Base-by-base conservation (phyloP, 1,140 invertebrate genomes). In the Ectropis grisescens region DNA sequence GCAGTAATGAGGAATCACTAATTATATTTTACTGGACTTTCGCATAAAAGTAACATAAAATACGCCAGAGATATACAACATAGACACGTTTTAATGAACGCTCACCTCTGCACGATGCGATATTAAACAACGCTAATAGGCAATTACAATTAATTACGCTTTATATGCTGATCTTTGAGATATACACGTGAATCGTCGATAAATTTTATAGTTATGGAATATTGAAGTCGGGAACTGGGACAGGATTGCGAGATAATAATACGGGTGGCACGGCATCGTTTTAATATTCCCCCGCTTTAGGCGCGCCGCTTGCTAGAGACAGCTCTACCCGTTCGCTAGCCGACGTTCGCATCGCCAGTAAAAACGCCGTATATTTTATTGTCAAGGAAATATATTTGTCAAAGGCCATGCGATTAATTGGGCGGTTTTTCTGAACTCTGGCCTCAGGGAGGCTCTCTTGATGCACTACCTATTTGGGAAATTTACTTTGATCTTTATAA, bases 21-120 rank as follows among this genome's bases (percentile, higher is more conserved):
- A 80, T 76, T 80, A 80, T 74, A 75, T 80, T 80, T 80, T 76
- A 80, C 71, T 75, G 71, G 68, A 75, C 75, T 75, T 50, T 57
- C 69, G 49, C 58, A 69, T 62, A 55, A 59, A 61, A 75, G 47
- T 58, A 60, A 62, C 61, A 54, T 59, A 65, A 59, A 62, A 66
- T 65, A 59, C 51, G 14, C 29, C 15, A 32, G 24, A 46, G 33
- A 30, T 31, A 25, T 16, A 37, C 30, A 27, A 11, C 16, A 10
- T 36, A 13, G 12, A 27, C 16, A 29, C 12, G 9, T 35, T 35
- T 34, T 35, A 25, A 16, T 26, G 10, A 32, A 22, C 10, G 9
- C 16, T 29, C 10, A 27, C 16, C 16, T 29, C 8, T 35, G 31
- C 40, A 36, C 13, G 15, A 31, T 42, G 22, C 25, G 19, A 38